Base-by-base conservation (phyloP, 2,888 invertebrate species). In the Epinotia nisella region DNA sequence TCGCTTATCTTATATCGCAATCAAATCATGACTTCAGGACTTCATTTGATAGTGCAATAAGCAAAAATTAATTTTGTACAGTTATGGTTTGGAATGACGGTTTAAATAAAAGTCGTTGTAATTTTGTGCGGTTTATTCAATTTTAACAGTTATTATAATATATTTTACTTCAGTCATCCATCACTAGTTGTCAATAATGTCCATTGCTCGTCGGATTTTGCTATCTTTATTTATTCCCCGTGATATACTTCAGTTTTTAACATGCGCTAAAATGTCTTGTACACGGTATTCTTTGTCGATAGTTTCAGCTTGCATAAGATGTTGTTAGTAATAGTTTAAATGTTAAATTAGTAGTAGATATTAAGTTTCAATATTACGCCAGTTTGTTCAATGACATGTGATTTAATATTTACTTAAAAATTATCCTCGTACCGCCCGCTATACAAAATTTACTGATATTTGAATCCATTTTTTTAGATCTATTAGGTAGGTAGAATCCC, bases 121-220 rank as follows among this genome's bases (percentile, higher is more conserved):
- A 90, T 92, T 93, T 93, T 93, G 93, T 93, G 93, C 93, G 87
- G 87, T 93, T 93, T 93, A 93, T 91, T 93, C 85, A 92, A 90
- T 91, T 90, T 90, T 92, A 93, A 93, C 93, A 93, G 91, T 92
- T 87, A 85, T 80, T 85, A 87, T 90, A 87, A 87, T 90, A 90
- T 89, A 87, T 89, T 91, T 93, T 90, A 92, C 89, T 87, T 93
- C 93, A 93, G 93, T 93, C 93, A 90, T 90, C 87, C 93, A 90
- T 90, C 87, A 85, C 91, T 86, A 89, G 87, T 85, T 79, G 82
- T 82, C 83, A 77, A 82, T 81, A 81, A 79, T 78, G 77, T 79
- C 75, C 76, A 75, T 80, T 75, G 76, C 65, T 75, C 72, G 68
- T 76, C 77, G 78, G 76, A 79, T 76, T 76, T 70, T 76, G 72